Evolutionary conservation across 2,888 invertebrate species (phyloP).

Genomic region (Notodonta ziczac): DNA sequence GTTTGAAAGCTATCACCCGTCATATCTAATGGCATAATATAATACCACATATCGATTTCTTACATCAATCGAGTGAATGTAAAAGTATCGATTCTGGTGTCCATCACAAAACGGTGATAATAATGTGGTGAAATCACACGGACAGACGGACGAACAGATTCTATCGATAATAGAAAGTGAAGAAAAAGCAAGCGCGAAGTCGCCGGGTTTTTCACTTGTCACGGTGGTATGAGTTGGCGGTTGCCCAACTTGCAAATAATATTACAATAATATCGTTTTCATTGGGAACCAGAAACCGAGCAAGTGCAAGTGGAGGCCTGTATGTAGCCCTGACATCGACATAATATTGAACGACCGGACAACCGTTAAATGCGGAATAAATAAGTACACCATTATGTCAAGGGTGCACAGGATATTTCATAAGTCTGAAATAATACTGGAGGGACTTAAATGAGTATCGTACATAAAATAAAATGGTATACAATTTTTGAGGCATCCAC

Average conservation of each 20-base stretch:
- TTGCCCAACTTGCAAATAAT: not conserved
- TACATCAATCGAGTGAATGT: slow-evolving; percentile 30
- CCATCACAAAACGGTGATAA: slow-evolving; percentile 29
- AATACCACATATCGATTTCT: slow-evolving; percentile 30
- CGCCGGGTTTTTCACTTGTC: slow-evolving; percentile 14
- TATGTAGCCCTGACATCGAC: no score
- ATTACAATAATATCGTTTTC: no score
- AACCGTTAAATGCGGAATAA: no score
- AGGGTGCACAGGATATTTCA: no score
- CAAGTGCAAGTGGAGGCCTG: not conserved
- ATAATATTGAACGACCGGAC: no score
- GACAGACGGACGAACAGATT: slow-evolving; percentile 13
- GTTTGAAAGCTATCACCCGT: not conserved
- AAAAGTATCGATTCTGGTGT: slow-evolving; percentile 25
- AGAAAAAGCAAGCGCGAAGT: slow-evolving; percentile 19
- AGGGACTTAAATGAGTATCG: no score
- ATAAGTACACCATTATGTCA: no score
- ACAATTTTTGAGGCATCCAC: no score
- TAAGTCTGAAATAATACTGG: no score
- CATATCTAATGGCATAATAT: slow-evolving; percentile 12
- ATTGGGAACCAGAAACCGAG: no score
- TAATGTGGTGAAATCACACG: slow-evolving; percentile 30
- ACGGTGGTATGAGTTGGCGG: not conserved
- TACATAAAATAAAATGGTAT: no score
- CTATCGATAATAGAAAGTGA: slow-evolving; percentile 31